Evolutionary conservation across 2,797 vertebrate species (phyloP), one percentile per base, ranked within the genome.

Genomic region (Xenopus petersii): DNA sequence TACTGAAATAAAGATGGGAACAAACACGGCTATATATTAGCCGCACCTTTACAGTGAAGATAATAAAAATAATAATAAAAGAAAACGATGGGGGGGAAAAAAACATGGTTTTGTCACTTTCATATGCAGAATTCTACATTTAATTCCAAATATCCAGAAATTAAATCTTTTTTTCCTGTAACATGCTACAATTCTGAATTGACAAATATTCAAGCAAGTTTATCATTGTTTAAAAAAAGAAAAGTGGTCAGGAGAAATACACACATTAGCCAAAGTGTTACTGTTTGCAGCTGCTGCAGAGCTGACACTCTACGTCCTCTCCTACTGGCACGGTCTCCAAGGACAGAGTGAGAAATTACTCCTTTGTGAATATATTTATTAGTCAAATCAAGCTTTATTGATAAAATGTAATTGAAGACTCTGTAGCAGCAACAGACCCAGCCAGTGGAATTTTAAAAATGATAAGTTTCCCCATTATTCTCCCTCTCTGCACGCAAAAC

Each of bases 301-400:
- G 21, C 21, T 21, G 21, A 21, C 21, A 21, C 21, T 21, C 21
- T 21, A 21, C 21, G 21, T 21, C 21, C 21, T 21, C 21, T 30
- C 26, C 26, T 30, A 30, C 26, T 30, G 26, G 26, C 26, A 30
- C 4, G 1, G 26, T 30, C 26, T 30, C 2, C 26, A 88, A 88
- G 84, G 85, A 83, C 74, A 74, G 85, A 85, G 85, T 85, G 81
- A 87, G 83, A 87, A 91, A 90, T 88, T 92, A 92, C 89, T 83
- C 88, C 82, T 90, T 83, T 87, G 86, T 86, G 82, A 86, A 88
- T 89, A 87, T 82, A 85, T 81, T 75, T 89, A 85, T 91, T 92
- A 90, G 88, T 92, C 91, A 91, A 92, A 90, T 89, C 90, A 92
- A 92, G 84, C 91, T 93, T 93, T 93, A 93, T 92, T 93, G 90